Conservation (phyloP, 2,113 vertebrate genomes). For the Setophaga petechia region DNA sequence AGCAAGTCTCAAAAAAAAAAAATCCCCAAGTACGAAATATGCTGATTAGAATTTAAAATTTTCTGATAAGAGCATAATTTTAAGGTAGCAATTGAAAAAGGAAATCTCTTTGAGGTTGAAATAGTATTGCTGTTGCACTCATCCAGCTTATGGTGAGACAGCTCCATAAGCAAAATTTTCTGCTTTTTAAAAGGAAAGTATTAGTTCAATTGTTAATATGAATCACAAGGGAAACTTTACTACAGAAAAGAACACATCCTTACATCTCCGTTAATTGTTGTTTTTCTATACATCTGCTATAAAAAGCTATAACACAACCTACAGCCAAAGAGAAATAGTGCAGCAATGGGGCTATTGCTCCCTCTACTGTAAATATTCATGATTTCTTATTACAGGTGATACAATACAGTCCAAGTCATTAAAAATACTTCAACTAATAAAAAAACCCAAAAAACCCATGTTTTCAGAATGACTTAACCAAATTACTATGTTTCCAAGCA, state of each 20-base stretch:
- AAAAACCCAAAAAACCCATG: not conserved
- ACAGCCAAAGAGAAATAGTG: not conserved
- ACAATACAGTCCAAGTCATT: not conserved
- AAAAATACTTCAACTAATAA: not conserved
- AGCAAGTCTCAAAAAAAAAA: not conserved
- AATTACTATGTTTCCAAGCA: not conserved
- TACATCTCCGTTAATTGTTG: conserved; percentile 13
- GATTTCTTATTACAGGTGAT: not conserved
- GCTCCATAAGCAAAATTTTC: not conserved
- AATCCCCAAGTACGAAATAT: not conserved
- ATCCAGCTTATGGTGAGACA: not conserved
- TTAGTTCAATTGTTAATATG: not conserved
- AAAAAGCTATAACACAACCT: not conserved
- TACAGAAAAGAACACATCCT: conserved; percentile 14
- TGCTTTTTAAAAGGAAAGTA: conserved; percentile 3
- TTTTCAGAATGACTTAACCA: not conserved
- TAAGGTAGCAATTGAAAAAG: not conserved
- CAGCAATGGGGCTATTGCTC: conserved; percentile 71
- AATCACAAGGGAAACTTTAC: conserved; percentile 8
- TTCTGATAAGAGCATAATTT: not conserved
- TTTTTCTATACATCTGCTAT: conserved; percentile 2
- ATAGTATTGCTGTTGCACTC: not conserved
- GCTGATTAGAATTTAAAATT: not conserved
- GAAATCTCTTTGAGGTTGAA: not conserved
- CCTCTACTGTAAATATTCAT: conserved; percentile 74